Percentiles rank a stretch among this genome's conserved stretches.
Conservation (phyloP, 1,140 invertebrate species). For the Platyura marginata region DNA sequence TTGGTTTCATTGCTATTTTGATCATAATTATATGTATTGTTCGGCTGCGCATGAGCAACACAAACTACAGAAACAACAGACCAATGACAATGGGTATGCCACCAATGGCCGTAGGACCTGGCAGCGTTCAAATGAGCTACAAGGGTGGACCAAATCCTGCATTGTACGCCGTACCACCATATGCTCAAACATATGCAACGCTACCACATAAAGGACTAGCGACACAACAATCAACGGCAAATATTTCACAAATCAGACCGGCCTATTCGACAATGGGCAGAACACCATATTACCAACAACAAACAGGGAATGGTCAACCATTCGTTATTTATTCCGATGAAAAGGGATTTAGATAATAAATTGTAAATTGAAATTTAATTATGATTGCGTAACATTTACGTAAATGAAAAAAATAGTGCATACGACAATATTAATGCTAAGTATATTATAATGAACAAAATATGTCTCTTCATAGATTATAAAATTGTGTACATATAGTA, state of each 20-base stretch:
- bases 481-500: too few relatives aligned
- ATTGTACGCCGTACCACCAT: slow-evolving; percentile 29
- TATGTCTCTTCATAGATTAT: too few relatives aligned
- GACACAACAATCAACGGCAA: slow-evolving; percentile 24
- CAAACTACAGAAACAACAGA: slow-evolving; percentile 40
- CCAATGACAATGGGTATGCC: slow-evolving; percentile 37
- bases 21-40: slow-evolving; percentile 79
- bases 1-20: slow-evolving; percentile 73
- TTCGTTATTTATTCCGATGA: slow-evolving; percentile 24
- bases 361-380: too few relatives aligned
- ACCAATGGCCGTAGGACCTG: slow-evolving; percentile 26
- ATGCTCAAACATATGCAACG: slow-evolving; percentile 32
- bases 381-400: too few relatives aligned
- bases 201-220: slow-evolving; percentile 36
- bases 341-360: slow-evolving; percentile 21
- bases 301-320: slow-evolving; percentile 15
- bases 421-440: too few relatives aligned
- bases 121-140: slow-evolving; percentile 27
- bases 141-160: slow-evolving; percentile 28
- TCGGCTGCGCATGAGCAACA: slow-evolving; percentile 42
- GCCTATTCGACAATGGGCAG: slow-evolving; percentile 26
- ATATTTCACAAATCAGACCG: slow-evolving; percentile 31
- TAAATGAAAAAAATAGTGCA: too few relatives aligned
- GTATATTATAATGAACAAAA: too few relatives aligned
- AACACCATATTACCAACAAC: slow-evolving; percentile 21